Conservation (phyloP, 2,888 invertebrate genomes). For the Slavum lentiscoides region DNA sequence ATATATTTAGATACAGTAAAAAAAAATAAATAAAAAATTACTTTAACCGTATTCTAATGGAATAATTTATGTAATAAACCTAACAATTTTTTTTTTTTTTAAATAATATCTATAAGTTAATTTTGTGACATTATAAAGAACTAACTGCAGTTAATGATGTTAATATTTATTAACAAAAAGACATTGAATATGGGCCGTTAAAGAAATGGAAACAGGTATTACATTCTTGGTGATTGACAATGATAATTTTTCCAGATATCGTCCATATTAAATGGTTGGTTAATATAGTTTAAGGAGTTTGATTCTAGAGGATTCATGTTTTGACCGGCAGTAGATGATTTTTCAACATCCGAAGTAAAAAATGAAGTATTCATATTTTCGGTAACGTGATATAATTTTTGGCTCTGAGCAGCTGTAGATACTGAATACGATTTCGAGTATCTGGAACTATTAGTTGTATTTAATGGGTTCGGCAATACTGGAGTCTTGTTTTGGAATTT, state of each 20-base stretch:
- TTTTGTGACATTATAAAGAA: neutral
- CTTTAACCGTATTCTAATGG: neutral
- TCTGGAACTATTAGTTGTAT: neutral
- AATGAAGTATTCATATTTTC: constrained; percentile 14
- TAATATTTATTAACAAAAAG: neutral
- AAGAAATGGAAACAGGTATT: neutral
- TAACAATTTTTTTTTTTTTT: constrained; percentile 1
- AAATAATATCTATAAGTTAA: neutral
- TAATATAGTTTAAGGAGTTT: constrained; percentile 5
- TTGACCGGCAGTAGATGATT: neutral
- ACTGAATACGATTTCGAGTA: constrained; percentile 12
- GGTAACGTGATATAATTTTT: constrained; percentile 10
- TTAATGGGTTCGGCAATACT: constrained; percentile 4
- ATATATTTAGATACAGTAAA: constrained; percentile 4
- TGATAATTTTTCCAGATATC: constrained; percentile 41
- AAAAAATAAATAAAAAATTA: neutral
- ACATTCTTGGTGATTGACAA: constrained; percentile 1
- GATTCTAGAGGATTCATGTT: neutral
- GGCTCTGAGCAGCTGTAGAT: neutral
- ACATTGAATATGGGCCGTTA: neutral
- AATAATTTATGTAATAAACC: constrained; percentile 3
- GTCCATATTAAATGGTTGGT: constrained; percentile 28
- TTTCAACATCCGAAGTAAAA: constrained; percentile 9
- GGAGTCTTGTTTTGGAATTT: constrained; percentile 14
- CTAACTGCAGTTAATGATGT: neutral